Evolutionary conservation across 2,888 invertebrate species (phyloP), one percentile per base, ranked within the genome.

Genomic region (Mythimna impura): DNA sequence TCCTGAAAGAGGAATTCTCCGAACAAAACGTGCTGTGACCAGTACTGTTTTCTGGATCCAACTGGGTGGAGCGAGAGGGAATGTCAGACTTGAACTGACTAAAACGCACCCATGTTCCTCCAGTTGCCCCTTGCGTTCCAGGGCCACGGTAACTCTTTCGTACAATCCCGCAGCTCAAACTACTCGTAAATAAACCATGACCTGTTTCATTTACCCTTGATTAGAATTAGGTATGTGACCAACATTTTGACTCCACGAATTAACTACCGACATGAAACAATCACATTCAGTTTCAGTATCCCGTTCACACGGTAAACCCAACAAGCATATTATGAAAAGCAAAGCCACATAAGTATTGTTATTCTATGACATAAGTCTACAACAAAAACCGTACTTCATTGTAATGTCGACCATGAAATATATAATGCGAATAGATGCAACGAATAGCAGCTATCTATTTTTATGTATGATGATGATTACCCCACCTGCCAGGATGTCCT

Each of bases 401-500:
- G 69, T 71, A 75, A 52, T 66, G 69, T 70, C 73, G 83, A 73
- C 87, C 86, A 70, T 87, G 87, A 86, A 77, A 78, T 68, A 62
- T 74, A 83, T 83, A 86, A 86, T 83, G 58, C 72, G 68, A 58
- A 78, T 71, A 40, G 73, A 81, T 85, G 82, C 86, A 81, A 77
- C 85, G 64, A 79, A 81, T 82, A 76, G 76, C 71, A 66, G 78
- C 75, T 84, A 84, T 86, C 86, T 86, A 86, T 83, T 86, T 86
- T 85, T 79, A 87, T 87, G 78, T 80, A 87, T 86, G 80, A 87
- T 79, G 85, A 85, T 85, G 84, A 84, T 78, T 86, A 87, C 88
- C 84, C 82, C 87, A 89, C 88, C 90, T 89, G 90, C 74, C 89
- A 90, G 92, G 92, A 92, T 92, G 91, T 89, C 83, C 89, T 90